Percentiles rank a stretch among this genome's conserved stretches.
These are phyloP conservation scores for Hylia prasina DNA, from an alignment of 2,113 vertebrate genomes.

Conservation along the genomic window DNA sequence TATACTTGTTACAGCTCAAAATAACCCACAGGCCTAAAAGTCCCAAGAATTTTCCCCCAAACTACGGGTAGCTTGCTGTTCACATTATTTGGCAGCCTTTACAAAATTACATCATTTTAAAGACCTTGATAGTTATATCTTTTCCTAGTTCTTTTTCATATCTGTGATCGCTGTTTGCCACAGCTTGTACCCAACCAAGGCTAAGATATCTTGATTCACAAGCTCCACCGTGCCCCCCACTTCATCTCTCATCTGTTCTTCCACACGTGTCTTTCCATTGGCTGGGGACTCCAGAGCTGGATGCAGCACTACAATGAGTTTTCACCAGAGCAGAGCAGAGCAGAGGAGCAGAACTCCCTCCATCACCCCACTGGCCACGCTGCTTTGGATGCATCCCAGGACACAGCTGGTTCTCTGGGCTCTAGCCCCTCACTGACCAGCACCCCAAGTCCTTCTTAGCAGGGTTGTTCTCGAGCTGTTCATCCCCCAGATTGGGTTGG, in stretches of 20 bases:
- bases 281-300: neutral
- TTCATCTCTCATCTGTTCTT: neutral
- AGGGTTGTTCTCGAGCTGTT: fast-evolving
- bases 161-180: neutral
- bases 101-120: neutral
- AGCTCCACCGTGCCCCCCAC: neutral
- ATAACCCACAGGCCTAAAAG: neutral
- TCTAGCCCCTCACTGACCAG: neutral
- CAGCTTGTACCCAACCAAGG: neutral
- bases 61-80: neutral
- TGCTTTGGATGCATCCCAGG: neutral
- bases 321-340: neutral
- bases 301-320: neutral
- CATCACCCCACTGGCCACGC: fast-evolving
- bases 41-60: neutral
- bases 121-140: neutral
- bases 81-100: neutral
- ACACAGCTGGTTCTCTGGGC: neutral
- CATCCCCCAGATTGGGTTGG: neutral
- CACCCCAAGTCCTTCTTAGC: no score
- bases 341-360: neutral
- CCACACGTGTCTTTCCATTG: neutral
- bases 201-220: neutral
- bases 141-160: neutral
- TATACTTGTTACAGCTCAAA: neutral